These are phyloP conservation scores for Porphyrio hochstetteri DNA, from an alignment of 2,113 vertebrate genomes.

Conservation along the genomic window DNA sequence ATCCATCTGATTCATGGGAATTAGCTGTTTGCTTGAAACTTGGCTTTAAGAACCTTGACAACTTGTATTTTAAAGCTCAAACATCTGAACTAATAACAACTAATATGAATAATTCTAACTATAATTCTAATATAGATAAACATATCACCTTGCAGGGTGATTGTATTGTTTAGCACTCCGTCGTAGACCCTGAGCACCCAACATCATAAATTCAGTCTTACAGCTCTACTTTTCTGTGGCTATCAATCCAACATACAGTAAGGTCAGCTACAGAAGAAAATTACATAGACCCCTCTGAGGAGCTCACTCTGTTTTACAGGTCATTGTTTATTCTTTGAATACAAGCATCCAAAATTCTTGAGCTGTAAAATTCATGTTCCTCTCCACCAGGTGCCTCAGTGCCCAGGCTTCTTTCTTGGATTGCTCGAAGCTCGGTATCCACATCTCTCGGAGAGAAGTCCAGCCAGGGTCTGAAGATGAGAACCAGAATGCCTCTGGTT, in stretches of 20 bases:
- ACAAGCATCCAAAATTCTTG: conserved; percentile 85
- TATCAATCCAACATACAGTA: not conserved
- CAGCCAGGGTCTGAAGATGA: not conserved
- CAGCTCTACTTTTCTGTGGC: not conserved
- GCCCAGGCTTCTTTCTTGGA: conserved; percentile 83
- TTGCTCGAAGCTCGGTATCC: conserved; percentile 84
- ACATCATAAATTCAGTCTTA: not conserved
- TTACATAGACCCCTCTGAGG: not conserved
- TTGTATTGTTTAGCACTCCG: not conserved
- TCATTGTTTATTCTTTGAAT: conserved; percentile 69
- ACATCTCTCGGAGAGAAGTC: conserved; percentile 75
- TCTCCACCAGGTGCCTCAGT: conserved; percentile 74
- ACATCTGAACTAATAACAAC: not conserved
- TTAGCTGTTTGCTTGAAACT: not conserved
- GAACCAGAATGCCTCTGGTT: conserved; percentile 77
- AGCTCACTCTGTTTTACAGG: not conserved
- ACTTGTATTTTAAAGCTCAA: not conserved
- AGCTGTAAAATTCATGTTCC: conserved; percentile 83
- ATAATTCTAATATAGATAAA: not conserved
- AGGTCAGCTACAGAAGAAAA: conserved; percentile 30
- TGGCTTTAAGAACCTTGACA: not conserved
- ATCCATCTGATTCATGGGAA: not conserved
- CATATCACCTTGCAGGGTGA: not conserved
- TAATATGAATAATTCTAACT: not conserved
- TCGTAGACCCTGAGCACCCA: not conserved